Base-by-base conservation (phyloP, 2,888 invertebrate genomes). In the Beris morrisii region DNA sequence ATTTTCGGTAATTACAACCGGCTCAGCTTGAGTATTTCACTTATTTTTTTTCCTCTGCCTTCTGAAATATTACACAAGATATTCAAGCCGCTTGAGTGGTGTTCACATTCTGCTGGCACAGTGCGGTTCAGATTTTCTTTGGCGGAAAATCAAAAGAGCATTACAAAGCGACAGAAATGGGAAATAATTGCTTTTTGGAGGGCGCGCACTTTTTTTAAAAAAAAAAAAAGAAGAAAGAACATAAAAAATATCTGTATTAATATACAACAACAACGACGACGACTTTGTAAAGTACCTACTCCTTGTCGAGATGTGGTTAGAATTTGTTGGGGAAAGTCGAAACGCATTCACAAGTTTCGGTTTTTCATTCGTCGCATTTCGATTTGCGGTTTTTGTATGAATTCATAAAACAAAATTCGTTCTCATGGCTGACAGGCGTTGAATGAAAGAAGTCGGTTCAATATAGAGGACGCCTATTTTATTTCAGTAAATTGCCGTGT, bases 1-100 rank as follows among this genome's bases (percentile, higher is more conserved):
- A 45, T 58, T 58, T 58, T 58, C 58, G 58, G 30, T 58, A 58
- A 58, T 38, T 58, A 58, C 58, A 46, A 30, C 30, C 45, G 15
- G 45, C 58, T 28, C 31, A 46, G 30, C 46, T 58, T 58, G 58
- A 58, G 30, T 38, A 38, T 9, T 58, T 38, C 30, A 46, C 11
- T 56, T n/a, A 38, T 56, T 56, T 46, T 54, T 54, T 54, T 31
- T 31, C 11, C 12, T 13, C 7, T 31, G 9, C 11, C 7, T 30
- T 22, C 9, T 54, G 9, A 22, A 11, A 52, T 22, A 22, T 52
- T 52, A 15, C 52, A 52, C 15, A 22, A 15, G 28, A 52, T 11
- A 13, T 22, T 52, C 28, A 22, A 52, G 38, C 9, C 38, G 9
- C 38, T 38, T 38, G 38, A 38, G 38, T 38, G 38, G 5, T 38